Percentiles rank a stretch among this genome's conserved stretches.
Conservation (phyloP, 2,113 vertebrate species). For the Hippopotamus amphibius region DNA sequence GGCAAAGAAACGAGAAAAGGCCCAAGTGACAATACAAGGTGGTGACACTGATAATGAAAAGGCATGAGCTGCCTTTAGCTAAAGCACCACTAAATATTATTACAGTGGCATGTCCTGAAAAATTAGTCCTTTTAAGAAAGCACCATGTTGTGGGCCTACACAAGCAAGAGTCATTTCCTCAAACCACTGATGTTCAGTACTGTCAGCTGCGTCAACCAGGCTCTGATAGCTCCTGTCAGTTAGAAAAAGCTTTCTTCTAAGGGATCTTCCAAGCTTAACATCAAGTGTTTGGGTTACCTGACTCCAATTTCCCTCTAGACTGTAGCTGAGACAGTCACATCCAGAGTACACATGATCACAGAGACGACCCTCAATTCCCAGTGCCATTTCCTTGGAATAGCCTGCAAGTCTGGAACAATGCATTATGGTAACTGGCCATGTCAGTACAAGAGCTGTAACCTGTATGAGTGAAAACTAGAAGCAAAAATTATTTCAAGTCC, state of each 20-base stretch:
- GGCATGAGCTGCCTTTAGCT: neutral
- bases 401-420: neutral
- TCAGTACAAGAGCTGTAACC: neutral
- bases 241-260: neutral
- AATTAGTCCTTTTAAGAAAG: slow-evolving; percentile 39
- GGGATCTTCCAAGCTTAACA: neutral
- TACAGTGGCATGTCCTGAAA: neutral
- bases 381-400: neutral
- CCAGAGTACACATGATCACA: neutral
- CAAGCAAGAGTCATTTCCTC: slow-evolving; percentile 36
- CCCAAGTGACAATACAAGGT: neutral
- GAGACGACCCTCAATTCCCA: neutral
- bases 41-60: slow-evolving; percentile 20
- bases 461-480: neutral
- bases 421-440: neutral
- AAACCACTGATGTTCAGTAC: neutral
- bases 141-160: neutral
- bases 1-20: neutral
- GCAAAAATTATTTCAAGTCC: neutral
- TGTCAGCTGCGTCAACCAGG: neutral
- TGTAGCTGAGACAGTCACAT: neutral
- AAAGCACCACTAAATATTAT: slow-evolving; percentile 15
- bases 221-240: neutral
- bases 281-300: slow-evolving; percentile 27
- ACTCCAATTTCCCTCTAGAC: neutral